Evolutionary conservation across 2,797 vertebrate genomes (phyloP).

Genomic region (Limosa lapponica): DNA sequence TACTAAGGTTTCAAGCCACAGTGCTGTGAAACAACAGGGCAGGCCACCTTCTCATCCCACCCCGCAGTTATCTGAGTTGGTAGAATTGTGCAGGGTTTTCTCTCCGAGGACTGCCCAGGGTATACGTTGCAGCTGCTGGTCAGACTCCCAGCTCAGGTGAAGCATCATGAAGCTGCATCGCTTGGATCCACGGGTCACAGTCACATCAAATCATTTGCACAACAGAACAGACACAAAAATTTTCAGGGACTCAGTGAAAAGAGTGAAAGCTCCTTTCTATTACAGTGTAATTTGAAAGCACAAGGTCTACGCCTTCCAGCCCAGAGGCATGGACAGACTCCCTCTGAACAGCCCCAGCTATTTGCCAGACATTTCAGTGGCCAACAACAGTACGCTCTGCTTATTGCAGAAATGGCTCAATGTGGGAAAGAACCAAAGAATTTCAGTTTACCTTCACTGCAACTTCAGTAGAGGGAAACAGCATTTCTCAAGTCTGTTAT

Average conservation of each 20-base stretch:
- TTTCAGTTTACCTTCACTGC: background rate
- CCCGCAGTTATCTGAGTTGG: accelerated
- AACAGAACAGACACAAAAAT: background rate
- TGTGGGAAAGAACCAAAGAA: background rate
- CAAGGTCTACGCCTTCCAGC: background rate
- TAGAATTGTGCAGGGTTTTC: accelerated
- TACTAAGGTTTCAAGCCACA: background rate
- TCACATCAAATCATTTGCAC: background rate
- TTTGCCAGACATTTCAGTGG: background rate
- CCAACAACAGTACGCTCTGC: background rate
- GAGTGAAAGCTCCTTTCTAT: background rate
- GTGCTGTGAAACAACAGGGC: background rate
- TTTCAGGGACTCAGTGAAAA: background rate
- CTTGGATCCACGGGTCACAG: background rate
- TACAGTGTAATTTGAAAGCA: background rate
- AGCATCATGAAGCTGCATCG: background rate
- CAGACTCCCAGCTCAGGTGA: background rate
- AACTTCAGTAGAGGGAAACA: background rate
- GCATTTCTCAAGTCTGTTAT: background rate
- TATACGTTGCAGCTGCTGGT: accelerated
- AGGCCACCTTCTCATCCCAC: background rate
- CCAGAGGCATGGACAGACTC: background rate
- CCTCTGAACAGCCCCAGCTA: background rate
- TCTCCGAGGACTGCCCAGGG: background rate
- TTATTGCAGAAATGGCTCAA: background rate